Evolutionary conservation across 2,797 vertebrate species (phyloP), one percentile per base, ranked within the genome.

Genomic region (Chloroceryle inda): DNA sequence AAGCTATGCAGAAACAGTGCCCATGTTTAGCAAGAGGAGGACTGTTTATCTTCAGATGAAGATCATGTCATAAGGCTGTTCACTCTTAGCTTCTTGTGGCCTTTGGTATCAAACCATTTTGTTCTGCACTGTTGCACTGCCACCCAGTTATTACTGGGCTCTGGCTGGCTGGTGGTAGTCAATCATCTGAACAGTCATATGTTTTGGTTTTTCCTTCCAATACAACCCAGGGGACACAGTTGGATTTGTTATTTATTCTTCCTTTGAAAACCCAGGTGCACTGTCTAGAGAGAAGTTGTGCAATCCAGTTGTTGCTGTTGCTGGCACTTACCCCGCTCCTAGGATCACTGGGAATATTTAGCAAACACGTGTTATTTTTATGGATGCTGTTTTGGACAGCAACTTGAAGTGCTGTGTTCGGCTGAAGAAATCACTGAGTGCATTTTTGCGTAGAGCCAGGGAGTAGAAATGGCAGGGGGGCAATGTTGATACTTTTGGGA

Each of bases 341-440:
- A 27, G 55, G 49, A 85, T 87, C 75, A n/a, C 49, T 92, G 82
- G 81, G 90, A 82, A 49, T 92, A 82, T 69, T 91, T 85, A 85
- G 68, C 62, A 63, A 88, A 69, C 59, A 69, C 12, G 0, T 94
- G 84, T 64, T 89, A 37, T 71, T 92, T 95, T 95, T 50, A 53
- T 75, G 76, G 37, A 80, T 83, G 42, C 45, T 91, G 13, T 80
- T 89, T 85, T 80, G 72, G 72, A 85, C 42, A 79, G 53, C 83
- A 92, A 45, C 47, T 77, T 75, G 23, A 76, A 93, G 55, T 62
- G 38, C 66, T 80, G 47, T 75, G 38, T 81, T 92, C 79, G 81
- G 77, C 88, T 95, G 86, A 82, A 80, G 64, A 76, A 83, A 63
- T 61, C 35, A 75, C 62, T 37, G 53, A 61, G 42, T 18, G 27